phyloP scores from a whole-genome alignment of 2,113 vertebrate genomes.

The Struthio camelus region DNA sequence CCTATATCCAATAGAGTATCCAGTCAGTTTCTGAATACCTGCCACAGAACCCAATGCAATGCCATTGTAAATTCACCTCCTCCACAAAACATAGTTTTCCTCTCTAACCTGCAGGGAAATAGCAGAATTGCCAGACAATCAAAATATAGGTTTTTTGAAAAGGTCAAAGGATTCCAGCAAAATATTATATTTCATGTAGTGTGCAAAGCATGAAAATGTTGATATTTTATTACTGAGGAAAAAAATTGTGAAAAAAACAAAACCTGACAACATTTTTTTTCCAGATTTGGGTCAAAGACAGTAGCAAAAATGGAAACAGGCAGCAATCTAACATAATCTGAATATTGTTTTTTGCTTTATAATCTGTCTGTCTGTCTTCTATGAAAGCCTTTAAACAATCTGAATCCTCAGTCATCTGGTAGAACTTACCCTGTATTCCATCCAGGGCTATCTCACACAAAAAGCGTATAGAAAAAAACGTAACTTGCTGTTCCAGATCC shows the following conservation, averaged over 20 bases:
- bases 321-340: neutral
- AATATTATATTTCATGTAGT: conserved; percentile 60
- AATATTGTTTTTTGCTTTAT: neutral
- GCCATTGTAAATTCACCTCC: conserved; percentile 33
- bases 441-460: neutral
- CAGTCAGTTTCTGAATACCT: conserved; percentile 5
- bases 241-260: conserved; percentile 38
- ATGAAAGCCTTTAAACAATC: neutral
- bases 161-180: conserved; percentile 67
- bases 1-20: neutral
- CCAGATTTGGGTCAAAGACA: neutral
- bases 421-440: neutral
- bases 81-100: conserved; percentile 26
- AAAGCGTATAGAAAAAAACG: neutral
- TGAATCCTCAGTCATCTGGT: neutral
- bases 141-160: conserved; percentile 68
- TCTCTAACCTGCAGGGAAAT: conserved; percentile 59
- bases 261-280: conserved; percentile 25
- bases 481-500: neutral
- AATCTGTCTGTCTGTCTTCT: neutral
- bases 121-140: conserved; percentile 59
- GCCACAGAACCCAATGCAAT: conserved; percentile 12
- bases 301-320: conserved; percentile 4
- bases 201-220: conserved; percentile 58
- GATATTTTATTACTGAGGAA: conserved; percentile 52